phyloP scores from a whole-genome alignment of 2,113 vertebrate species.

The Lophura nycthemera region DNA sequence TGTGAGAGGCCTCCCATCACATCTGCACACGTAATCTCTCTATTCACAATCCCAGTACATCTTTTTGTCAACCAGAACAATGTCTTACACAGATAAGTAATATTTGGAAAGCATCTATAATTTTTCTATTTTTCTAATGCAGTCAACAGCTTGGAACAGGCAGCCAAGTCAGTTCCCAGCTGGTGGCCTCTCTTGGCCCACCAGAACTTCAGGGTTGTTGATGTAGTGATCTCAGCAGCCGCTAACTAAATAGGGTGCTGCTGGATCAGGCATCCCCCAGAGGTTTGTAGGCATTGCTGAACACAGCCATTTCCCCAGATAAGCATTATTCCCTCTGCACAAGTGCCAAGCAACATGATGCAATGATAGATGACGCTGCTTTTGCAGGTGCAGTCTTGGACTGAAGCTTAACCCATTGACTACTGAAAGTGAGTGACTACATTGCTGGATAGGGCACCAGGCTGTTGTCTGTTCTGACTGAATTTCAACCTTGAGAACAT shows the following conservation, averaged over 20 bases:
- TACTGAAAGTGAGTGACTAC: background rate
- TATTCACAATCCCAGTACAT: background rate
- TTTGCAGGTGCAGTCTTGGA: background rate
- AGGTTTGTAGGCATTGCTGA: background rate
- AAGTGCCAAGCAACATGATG: background rate
- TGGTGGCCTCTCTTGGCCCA: background rate
- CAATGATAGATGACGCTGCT: background rate
- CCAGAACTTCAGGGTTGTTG: background rate
- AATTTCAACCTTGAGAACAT: background rate
- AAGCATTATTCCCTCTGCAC: background rate
- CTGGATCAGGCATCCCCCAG: rapidly evolving
- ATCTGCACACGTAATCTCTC: background rate
- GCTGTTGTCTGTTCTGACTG: background rate
- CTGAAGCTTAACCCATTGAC: background rate
- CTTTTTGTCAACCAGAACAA: background rate
- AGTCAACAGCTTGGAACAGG: background rate
- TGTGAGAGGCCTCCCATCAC: background rate
- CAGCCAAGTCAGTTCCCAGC: background rate
- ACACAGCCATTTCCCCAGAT: background rate
- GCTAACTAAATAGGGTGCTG: background rate
- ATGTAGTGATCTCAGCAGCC: background rate
- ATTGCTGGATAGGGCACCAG: background rate
- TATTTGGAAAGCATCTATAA: background rate
- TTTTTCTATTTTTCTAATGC: background rate
- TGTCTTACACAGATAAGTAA: background rate